Base-by-base conservation (phyloP, 2,888 invertebrate genomes). In the Dromius quadrimaculatus region DNA sequence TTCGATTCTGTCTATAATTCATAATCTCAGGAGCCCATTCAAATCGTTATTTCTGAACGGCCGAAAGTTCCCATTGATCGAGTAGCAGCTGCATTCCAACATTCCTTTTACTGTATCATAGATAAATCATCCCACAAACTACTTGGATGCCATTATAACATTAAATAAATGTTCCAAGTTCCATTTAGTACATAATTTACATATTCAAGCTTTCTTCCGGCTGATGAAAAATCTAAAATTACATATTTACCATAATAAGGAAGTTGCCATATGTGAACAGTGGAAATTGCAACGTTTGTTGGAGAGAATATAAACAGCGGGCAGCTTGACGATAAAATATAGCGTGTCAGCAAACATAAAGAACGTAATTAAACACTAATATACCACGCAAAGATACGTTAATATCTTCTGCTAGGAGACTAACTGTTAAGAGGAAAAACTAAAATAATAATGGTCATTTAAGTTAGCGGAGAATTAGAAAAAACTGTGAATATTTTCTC, bases 311-410 rank as follows among this genome's bases (percentile, higher is more conserved):
- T 32, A 47, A 36, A 32, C 36, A 59, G 28, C 50, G 50, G 50
- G 15, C 50, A 54, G 23, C 41, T 6, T 6, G 13, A 8, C 23
- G 28, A 15, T 54, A 59, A 68, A 59, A 68, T 59, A 68, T 68
- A 59, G 59, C 59, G 59, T 59, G 68, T 19, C 41, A 41, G 19
- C 15, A 43, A 17, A 45, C 59, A 59, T 68, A 59, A 66, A 68
- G 59, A 68, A 68, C 43, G 20, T 68, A 68, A 68, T 68, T 68
- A 68, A 57, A 59, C 57, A 45, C 45, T 45, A 59, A 57, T 68
- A 68, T 68, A 32, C 68, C 45, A 59, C 59, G 59, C 59, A 59
- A 59, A 59, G 23, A 59, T 59, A 36, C 36, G 59, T 36, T 59
- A 17, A 23, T 20, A 36, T 59, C 59, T 59, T 28, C 59, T 28